A percentile compares a stretch with the other conserved stretches of the same genome.
These are phyloP conservation scores for Chrysolina haemoptera DNA, from an alignment of 2,888 invertebrate genomes.

Conservation along the genomic window DNA sequence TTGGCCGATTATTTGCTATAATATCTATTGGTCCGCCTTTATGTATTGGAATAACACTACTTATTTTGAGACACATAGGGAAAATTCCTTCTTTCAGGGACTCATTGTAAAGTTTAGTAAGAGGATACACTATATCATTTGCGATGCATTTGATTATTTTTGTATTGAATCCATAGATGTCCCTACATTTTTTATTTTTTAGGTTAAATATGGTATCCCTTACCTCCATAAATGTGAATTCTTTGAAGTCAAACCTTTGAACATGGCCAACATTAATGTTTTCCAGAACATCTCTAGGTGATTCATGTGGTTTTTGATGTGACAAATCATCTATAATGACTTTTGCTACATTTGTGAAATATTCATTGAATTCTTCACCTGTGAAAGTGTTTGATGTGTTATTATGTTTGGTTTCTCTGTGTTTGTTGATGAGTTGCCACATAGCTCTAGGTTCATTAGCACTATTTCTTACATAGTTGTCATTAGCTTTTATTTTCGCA, in stretches of 20 bases:
- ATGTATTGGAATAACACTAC: too few relatives aligned
- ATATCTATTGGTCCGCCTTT: too few relatives aligned
- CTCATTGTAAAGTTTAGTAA: too few relatives aligned
- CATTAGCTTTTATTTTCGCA: constrained; percentile 22
- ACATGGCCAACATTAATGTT: constrained; percentile 10
- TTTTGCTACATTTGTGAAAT: constrained; percentile 19
- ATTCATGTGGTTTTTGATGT: constrained; percentile 20
- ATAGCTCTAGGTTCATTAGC: not conserved
- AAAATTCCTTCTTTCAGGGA: too few relatives aligned
- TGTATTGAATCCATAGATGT: constrained; percentile 22
- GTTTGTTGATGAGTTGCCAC: constrained; percentile 15
- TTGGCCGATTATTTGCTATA: not conserved
- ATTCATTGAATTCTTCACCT: constrained; percentile 12
- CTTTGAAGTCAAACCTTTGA: constrained; percentile 8
- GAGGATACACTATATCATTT: constrained; percentile 19
- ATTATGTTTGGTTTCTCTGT: constrained; percentile 15
- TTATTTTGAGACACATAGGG: too few relatives aligned
- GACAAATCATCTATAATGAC: constrained; percentile 18
- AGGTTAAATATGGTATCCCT: not conserved
- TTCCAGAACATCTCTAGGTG: constrained; percentile 17
- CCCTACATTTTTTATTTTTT: not conserved
- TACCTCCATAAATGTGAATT: not conserved
- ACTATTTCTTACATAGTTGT: constrained; percentile 18
- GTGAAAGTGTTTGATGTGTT: constrained; percentile 23
- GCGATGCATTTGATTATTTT: constrained; percentile 20